Percentiles rank a stretch among this genome's conserved stretches.
These are phyloP conservation scores for Aplocera efformata DNA, from an alignment of 2,888 invertebrate species.

Conservation along the genomic window DNA sequence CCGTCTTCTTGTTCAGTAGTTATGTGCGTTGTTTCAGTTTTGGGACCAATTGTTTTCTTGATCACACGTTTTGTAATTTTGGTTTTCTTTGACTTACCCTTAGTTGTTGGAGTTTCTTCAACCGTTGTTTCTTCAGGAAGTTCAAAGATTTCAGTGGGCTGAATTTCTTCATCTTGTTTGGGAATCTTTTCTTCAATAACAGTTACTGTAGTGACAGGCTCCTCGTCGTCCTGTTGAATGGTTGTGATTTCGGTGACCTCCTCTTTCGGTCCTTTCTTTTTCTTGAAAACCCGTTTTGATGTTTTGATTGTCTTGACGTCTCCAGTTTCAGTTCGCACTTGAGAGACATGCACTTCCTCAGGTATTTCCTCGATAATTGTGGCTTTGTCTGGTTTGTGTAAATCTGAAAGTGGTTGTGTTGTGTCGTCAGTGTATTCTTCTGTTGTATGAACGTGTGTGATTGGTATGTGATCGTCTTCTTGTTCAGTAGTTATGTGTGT, in stretches of 20 bases:
- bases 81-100: slow-evolving; percentile 35
- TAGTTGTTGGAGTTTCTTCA: slow-evolving; percentile 3
- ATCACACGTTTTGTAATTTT: slow-evolving; percentile 28
- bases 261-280: too few species aligned
- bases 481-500: too few species aligned
- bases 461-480: too few species aligned
- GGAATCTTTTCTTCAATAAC: too few species aligned
- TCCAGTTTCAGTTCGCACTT: too few species aligned
- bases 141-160: slow-evolving; percentile 8
- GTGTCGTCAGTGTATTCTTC: too few species aligned
- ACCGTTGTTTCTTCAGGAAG: slow-evolving; percentile 10
- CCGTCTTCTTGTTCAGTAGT: slow-evolving; percentile 18
- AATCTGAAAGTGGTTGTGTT: slow-evolving; percentile 28
- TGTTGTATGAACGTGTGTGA: too few species aligned
- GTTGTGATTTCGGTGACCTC: too few species aligned
- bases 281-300: too few species aligned
- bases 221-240: too few species aligned
- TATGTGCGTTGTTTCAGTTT: slow-evolving; percentile 26
- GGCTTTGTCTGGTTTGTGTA: slow-evolving; percentile 9
- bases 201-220: too few species aligned
- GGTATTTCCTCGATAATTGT: slow-evolving; percentile 11
- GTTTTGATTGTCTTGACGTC: too few species aligned
- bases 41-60: slow-evolving; percentile 36
- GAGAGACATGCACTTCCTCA: slow-evolving; percentile 7
- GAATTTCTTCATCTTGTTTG: not conserved